Evolutionary conservation across 92 coral and sea anemone species (phyloP), one percentile per base, ranked within the genome.

Genomic region (Actinernus sp.): DNA sequence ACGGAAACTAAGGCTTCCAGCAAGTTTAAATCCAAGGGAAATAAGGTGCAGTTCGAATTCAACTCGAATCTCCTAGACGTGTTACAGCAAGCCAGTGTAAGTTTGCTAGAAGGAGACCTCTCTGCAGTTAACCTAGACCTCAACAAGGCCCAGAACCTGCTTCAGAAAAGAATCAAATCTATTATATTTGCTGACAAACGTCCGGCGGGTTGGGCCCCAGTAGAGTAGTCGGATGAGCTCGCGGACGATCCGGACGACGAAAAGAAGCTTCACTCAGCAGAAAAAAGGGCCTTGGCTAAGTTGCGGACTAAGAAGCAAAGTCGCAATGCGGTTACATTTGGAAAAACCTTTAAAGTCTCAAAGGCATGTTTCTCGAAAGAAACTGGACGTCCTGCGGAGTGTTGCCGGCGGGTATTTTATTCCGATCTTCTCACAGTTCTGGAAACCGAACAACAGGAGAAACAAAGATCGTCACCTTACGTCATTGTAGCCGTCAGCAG

Each of bases 161-260:
- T 72, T 11, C 54, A 58, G 49, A 61, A 73, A 19, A 50, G 73
- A 34, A 61, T 43, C 44, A 61, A 73, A 52, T 22, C 50, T 36
- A 73, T 59, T 18, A 38, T 69, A 33, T 61, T 73, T 12, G 81
- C 73, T 2, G 63, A 37, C 55, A 73, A 73, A 41, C 61, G 81
- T 55, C 76, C 76, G 46, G 65, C 67, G 29, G 55, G 67, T 32
- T 69, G 76, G 76, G 55, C 55, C 29, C 55, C 78, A 31, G 70
- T 58, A 21, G 76, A 44, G 19, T 73, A 74, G 44, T 74, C 82
- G n/a, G 65, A 74, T 31, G 74, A 74, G 14, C 30, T 63, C 9
- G 82, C 82, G 16, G 58, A 64, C 14, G 33, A 64, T 38, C 64
- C 75, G 9, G 66, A 64, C 22, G n/a, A n/a, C n/a, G n/a, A n/a